Base-by-base conservation (phyloP, 2,888 invertebrate genomes). In the Ligdia adustata region DNA sequence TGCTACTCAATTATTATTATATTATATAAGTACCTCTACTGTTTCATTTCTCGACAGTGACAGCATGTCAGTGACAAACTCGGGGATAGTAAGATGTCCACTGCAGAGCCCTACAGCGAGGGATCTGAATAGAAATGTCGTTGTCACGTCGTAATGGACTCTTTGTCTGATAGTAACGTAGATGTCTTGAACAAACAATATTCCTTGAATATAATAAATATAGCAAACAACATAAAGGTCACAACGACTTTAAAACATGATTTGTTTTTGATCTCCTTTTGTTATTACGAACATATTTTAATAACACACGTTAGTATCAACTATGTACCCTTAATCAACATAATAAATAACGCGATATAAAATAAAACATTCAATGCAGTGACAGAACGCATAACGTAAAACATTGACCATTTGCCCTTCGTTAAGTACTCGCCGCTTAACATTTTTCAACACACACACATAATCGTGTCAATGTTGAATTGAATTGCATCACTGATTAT, bases 391-490 rank as follows among this genome's bases (percentile, higher is more conserved):
- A n/a, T n/a, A n/a, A n/a, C n/a, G 9, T 14, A 33, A 41, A 22
- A 26, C 22, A n/a, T 40, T 9, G 37, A 42, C 31, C 9, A 32
- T 27, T 37, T 20, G 31, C 37, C 42, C 37, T 48, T 37, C 31
- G 41, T 4, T 4, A 16, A 29, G 40, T 18, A 32, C 24, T 47
- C 20, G 4, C 16, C 14, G 44, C n/a, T 51, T 33, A 7, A 18
- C n/a, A 22, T 22, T 39, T 38, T 46, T 34, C 40, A 38, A 29
- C 28, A 44, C 33, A 44, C 35, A 38, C 31, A 13, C 34, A 24
- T 34, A 48, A 52, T 13, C 40, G 31, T 51, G 52, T 55, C 58
- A 61, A 58, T 57, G 52, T 41, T 59, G 29, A 14, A 50, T 41
- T 59, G 29, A 14, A 51, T 56, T 59, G 52, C 59, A 56, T 56